Percentiles rank a stretch among this genome's conserved stretches.
Conservation (phyloP, 2,797 vertebrate species). For the Naso thynnoides region DNA sequence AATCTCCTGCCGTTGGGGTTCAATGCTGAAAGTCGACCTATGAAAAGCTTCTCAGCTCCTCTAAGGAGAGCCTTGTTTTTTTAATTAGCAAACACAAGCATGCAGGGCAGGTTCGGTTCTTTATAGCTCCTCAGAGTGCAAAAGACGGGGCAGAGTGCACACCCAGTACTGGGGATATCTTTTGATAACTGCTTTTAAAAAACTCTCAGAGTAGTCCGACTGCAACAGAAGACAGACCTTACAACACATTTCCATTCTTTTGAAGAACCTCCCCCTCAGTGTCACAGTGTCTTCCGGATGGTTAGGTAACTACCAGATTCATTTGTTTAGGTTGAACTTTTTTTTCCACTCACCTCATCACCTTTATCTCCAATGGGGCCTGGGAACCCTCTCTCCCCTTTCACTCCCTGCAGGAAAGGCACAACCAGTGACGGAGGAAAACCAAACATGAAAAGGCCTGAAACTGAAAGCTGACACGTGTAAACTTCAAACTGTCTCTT, state of each 20-base stretch:
- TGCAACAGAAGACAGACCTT: constrained; percentile 45
- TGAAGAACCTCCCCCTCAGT: constrained; percentile 52
- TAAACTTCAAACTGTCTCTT: constrained; percentile 68
- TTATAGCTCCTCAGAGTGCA: constrained; percentile 41
- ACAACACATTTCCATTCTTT: constrained; percentile 66
- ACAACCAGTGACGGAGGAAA: constrained; percentile 41
- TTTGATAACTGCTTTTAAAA: constrained; percentile 59
- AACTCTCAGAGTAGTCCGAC: constrained; percentile 21
- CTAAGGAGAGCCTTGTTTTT: constrained; percentile 41
- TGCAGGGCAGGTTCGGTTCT: constrained; percentile 13
- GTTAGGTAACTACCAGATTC: constrained; percentile 45
- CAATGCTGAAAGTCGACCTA: constrained; percentile 46
- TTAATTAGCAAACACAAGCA: constrained; percentile 44
- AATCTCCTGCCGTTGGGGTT: constrained; percentile 33
- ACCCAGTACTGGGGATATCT: constrained; percentile 30
- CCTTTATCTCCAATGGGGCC: constrained; percentile 94
- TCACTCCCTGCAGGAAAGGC: constrained; percentile 88
- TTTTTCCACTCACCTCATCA: constrained; percentile 89
- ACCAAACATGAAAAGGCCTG: constrained; percentile 46
- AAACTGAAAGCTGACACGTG: constrained; percentile 55
- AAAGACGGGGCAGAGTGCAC: constrained; percentile 38
- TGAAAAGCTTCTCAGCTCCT: constrained; percentile 44
- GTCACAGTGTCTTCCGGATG: constrained; percentile 47
- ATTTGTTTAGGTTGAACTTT: constrained; percentile 55
- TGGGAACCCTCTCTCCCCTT: constrained; percentile 96